A percentile compares a stretch with the other conserved stretches of the same genome.
These are phyloP conservation scores for Falco columbarius DNA, from an alignment of 2,797 vertebrate species.

Conservation along the genomic window DNA sequence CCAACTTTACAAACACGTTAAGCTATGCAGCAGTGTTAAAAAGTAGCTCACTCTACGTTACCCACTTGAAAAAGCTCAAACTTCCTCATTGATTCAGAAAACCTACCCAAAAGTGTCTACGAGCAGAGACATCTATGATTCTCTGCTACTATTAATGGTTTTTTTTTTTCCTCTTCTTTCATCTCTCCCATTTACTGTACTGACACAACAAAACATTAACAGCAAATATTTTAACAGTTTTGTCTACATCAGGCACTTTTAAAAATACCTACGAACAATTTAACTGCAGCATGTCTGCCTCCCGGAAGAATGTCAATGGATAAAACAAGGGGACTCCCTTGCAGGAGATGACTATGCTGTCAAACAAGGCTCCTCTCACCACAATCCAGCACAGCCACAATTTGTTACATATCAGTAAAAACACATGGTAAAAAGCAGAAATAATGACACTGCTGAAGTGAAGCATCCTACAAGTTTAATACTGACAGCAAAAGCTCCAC, in stretches of 20 bases:
- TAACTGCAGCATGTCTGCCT: neutral
- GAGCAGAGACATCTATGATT: neutral
- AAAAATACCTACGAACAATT: neutral
- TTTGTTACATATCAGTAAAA: conserved; percentile 13
- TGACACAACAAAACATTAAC: neutral
- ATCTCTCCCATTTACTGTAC: neutral
- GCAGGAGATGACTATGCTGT: neutral
- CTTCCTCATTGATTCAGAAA: neutral
- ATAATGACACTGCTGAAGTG: neutral
- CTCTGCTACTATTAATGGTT: neutral
- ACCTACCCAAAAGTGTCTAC: neutral
- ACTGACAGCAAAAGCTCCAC: neutral
- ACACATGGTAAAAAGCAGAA: neutral
- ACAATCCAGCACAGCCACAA: neutral
- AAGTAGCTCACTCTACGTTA: neutral
- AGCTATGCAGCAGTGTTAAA: neutral
- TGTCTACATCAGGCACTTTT: neutral
- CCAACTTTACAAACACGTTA: neutral
- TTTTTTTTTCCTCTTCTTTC: neutral
- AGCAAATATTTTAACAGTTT: neutral
- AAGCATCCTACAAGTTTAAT: neutral
- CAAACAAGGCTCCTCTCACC: neutral
- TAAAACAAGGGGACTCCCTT: neutral
- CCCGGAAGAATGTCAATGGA: neutral
- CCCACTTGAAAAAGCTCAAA: neutral